Evolutionary conservation across 2,888 invertebrate species (phyloP), one percentile per base, ranked within the genome.

Genomic region (Cylloceria caligata): DNA sequence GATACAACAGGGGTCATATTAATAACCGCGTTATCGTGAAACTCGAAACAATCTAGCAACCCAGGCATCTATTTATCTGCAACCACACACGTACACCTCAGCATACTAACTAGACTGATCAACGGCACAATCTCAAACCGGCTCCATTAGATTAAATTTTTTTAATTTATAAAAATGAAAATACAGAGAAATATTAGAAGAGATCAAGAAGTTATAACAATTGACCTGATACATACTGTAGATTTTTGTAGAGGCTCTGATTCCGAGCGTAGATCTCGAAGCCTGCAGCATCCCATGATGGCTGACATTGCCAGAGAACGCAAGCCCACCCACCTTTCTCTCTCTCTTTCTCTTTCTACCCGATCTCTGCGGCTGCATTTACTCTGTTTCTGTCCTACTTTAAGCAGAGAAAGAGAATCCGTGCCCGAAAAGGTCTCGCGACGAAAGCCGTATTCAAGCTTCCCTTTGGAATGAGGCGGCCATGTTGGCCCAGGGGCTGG

Each of bases 401-500:
- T 83, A 71, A 49, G 78, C 73, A 36, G 75, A 71, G 75, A 78
- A 68, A 75, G 55, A 52, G 57, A 76, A 73, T 65, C 75, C 57
- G 62, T 78, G 81, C 80, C 83, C 65, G 67, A 80, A 85, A 85
- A 84, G 80, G 83, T 81, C 84, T 85, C 86, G 87, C 85, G 85
- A 84, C 86, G 83, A 85, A 86, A 89, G 55, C 87, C 87, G 87
- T 87, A 80, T 87, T 88, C 87, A 87, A 88, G 88, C 88, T 89
- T 82, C 88, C 89, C 89, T 89, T 89, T 88, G 83, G 86, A 87
- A 89, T 86, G 83, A 81, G 83, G 87, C 91, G 89, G 92, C 92
- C 92, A 92, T 92, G 89, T 91, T 93, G 89, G 85, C 84, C 86
- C 86, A 91, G 91, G 92, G 92, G 92, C 89, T 90, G 92, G 92